phyloP scores from a whole-genome alignment of 2,888 invertebrate genomes.

The Drosophila borealis region DNA sequence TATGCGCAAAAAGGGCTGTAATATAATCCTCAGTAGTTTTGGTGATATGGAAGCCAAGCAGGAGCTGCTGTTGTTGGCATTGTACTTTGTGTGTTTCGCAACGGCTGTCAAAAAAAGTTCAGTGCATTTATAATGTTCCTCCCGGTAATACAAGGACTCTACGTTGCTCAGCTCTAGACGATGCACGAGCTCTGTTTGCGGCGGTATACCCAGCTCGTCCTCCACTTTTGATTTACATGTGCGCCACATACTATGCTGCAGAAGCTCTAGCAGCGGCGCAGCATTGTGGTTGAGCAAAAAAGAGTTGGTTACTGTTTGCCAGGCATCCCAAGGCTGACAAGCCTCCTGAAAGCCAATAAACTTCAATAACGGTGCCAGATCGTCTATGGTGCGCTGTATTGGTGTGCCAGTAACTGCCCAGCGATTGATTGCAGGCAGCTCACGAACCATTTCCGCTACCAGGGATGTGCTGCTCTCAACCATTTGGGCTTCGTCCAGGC shows the following conservation, averaged over 20 bases:
- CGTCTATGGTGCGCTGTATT: slow-evolving; percentile 87
- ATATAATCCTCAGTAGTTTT: slow-evolving; percentile 82
- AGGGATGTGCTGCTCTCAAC: slow-evolving; percentile 87
- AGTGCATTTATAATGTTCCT: slow-evolving; percentile 86
- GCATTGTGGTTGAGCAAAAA: slow-evolving; percentile 62
- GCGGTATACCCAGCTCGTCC: slow-evolving; percentile 89
- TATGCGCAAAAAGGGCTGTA: slow-evolving; percentile 88
- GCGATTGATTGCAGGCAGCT: slow-evolving; percentile 86
- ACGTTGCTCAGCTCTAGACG: slow-evolving; percentile 89
- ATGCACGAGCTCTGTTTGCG: slow-evolving; percentile 87
- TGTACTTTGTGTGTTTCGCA: slow-evolving; percentile 58
- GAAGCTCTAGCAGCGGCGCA: slow-evolving; percentile 62
- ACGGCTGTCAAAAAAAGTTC: slow-evolving; percentile 85
- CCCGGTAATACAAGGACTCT: slow-evolving; percentile 90
- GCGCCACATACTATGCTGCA: slow-evolving; percentile 87
- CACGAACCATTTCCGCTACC: slow-evolving; percentile 85
- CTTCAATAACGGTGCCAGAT: slow-evolving; percentile 83
- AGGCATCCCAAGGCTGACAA: slow-evolving; percentile 63
- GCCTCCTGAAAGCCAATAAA: slow-evolving; percentile 84
- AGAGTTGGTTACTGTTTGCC: slow-evolving; percentile 71
- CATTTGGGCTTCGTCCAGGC: slow-evolving; percentile 93
- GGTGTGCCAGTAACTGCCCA: slow-evolving; percentile 93
- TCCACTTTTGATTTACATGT: slow-evolving; percentile 89
- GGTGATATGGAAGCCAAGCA: slow-evolving; percentile 85
- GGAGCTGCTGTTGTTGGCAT: slow-evolving; percentile 28